Evolutionary conservation across 2,797 vertebrate genomes (phyloP).

Genomic region (Rhynchotus rufescens): DNA sequence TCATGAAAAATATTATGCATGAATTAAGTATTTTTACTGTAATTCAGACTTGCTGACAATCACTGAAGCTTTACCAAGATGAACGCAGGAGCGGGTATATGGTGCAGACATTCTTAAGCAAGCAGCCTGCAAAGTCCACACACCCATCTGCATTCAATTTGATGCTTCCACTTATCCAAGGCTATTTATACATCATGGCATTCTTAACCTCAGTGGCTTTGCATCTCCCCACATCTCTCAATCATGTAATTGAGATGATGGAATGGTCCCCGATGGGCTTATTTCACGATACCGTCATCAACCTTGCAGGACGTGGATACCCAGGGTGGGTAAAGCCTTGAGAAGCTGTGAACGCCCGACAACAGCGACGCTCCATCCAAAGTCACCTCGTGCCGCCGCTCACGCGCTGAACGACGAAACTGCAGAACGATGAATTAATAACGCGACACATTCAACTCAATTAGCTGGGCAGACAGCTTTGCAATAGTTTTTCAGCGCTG

Average conservation of each 20-base stretch:
- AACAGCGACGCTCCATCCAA: background rate
- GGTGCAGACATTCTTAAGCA: conserved; percentile 51
- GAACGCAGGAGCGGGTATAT: conserved; percentile 7
- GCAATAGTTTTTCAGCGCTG: conserved; percentile 35
- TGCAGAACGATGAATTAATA: background rate
- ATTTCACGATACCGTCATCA: background rate
- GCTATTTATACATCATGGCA: conserved; percentile 45
- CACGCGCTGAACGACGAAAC: background rate
- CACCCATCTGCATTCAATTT: conserved; percentile 66
- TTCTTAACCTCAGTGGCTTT: conserved; percentile 66
- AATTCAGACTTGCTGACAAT: conserved; percentile 51
- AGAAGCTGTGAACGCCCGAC: background rate
- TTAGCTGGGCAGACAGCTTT: conserved; percentile 13
- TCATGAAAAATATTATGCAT: background rate
- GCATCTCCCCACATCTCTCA: conserved; percentile 65
- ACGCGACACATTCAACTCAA: background rate
- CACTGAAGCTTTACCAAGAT: conserved; percentile 10
- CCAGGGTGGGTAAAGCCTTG: background rate
- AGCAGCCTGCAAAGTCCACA: conserved; percentile 33
- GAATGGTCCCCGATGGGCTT: conserved; percentile 9
- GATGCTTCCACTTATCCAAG: conserved; percentile 42
- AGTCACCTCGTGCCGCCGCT: background rate
- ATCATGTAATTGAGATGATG: conserved; percentile 4
- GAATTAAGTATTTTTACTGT: background rate
- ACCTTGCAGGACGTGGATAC: background rate